Conservation (phyloP, 2,113 vertebrate species). For the Apaloderma vittatum region DNA sequence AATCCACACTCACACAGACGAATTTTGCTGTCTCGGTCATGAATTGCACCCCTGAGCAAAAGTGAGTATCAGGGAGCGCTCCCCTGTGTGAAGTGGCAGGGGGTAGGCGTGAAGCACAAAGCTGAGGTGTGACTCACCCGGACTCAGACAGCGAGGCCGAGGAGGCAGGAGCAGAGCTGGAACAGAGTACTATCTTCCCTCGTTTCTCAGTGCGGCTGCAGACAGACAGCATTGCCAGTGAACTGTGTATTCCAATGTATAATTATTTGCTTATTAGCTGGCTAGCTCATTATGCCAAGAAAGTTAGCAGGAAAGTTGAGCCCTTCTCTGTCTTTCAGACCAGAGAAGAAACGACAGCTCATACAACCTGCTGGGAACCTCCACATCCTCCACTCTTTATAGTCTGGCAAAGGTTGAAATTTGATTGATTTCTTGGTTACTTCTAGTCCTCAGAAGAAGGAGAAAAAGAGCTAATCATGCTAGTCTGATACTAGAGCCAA, state of each 20-base stretch:
- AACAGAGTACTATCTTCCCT: background rate
- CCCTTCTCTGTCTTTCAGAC: slow-evolving; percentile 5
- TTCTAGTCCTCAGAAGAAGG: background rate
- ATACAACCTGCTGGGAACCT: background rate
- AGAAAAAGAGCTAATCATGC: slow-evolving; percentile 5
- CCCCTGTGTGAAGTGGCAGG: background rate
- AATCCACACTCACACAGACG: background rate
- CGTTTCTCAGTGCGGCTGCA: background rate
- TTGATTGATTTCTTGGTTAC: slow-evolving; percentile 35
- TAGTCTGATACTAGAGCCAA: background rate
- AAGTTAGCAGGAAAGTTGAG: background rate
- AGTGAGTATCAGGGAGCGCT: background rate
- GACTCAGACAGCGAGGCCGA: background rate
- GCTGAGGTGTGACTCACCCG: background rate
- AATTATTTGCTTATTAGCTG: slow-evolving; percentile 60
- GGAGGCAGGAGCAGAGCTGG: background rate
- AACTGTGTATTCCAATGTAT: background rate
- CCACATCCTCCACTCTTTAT: background rate
- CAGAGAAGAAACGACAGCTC: background rate
- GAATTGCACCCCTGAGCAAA: background rate
- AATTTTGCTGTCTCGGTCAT: background rate
- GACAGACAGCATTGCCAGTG: background rate
- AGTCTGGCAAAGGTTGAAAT: slow-evolving; percentile 1
- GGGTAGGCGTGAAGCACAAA: background rate
- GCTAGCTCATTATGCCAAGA: slow-evolving; percentile 16